phyloP scores from a whole-genome alignment of 2,113 vertebrate genomes.

The Platichthys stellatus region DNA sequence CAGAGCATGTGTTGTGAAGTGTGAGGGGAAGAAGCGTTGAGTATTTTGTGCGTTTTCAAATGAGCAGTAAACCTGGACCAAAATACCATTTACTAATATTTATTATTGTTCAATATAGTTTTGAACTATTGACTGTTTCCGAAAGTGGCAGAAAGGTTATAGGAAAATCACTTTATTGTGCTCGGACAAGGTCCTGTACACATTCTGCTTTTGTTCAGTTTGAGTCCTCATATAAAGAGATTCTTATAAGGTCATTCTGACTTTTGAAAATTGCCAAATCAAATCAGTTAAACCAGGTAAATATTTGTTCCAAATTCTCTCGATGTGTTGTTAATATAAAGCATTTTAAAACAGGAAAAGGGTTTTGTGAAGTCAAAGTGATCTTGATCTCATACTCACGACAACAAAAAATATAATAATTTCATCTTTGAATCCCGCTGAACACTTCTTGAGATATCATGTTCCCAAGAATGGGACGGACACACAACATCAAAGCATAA shows the following conservation, averaged over 20 bases:
- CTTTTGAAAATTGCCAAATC: no score
- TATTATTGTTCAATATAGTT: constrained; percentile 5
- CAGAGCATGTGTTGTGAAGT: constrained; percentile 68
- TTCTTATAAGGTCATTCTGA: no score
- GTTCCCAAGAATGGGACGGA: no score
- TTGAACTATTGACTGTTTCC: neutral
- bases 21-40: constrained; percentile 36
- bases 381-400: no score
- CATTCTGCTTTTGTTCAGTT: neutral
- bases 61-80: neutral
- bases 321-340: no score
- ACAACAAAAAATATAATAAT: no score
- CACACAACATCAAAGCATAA: no score
- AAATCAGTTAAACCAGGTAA: no score
- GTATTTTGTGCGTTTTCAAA: constrained; percentile 2
- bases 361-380: neutral
- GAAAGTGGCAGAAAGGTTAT: neutral
- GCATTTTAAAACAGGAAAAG: neutral
- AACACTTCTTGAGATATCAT: no score
- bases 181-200: neutral
- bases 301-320: no score
- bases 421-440: no score
- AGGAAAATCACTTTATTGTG: neutral
- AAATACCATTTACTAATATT: constrained; percentile 13
- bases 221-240: no score